Evolutionary conservation across 2,888 invertebrate species (phyloP).

Genomic region (Adineta ricciae): DNA sequence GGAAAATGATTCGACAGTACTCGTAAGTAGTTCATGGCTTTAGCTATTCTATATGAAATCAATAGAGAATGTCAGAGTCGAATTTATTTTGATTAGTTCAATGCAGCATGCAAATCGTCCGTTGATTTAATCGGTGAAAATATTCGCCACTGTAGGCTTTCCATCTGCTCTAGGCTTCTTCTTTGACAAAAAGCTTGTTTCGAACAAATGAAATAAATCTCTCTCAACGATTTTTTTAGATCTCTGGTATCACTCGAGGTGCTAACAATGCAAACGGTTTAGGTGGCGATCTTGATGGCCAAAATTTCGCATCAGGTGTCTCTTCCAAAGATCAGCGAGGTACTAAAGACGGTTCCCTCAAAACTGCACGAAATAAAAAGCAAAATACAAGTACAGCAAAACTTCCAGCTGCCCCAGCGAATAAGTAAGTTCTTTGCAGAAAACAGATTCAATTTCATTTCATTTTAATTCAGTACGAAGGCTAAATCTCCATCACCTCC

Average conservation of each 20-base stretch:
- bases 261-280: conserved; percentile 36
- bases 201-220: too few species aligned
- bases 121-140: too few species aligned
- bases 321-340: conserved; percentile 35
- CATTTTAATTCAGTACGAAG: background rate
- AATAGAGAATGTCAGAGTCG: too few species aligned
- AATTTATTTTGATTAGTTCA: too few species aligned
- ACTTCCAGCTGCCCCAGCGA: background rate
- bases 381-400: background rate
- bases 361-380: conserved; percentile 32
- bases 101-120: too few species aligned
- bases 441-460: background rate
- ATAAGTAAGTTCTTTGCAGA: background rate
- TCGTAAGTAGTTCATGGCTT: background rate
- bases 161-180: too few species aligned
- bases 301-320: conserved; percentile 43
- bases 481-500: background rate
- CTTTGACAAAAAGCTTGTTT: too few species aligned
- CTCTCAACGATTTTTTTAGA: background rate
- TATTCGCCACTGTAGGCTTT: too few species aligned
- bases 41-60: background rate
- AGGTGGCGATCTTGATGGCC: conserved; percentile 46
- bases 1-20: background rate
- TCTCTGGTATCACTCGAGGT: conserved; percentile 22
- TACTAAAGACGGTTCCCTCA: conserved; percentile 33